Percentiles rank a stretch among this genome's conserved stretches.
Conservation (phyloP, 1,140 invertebrate species). For the Brachionus rotundiformis region DNA sequence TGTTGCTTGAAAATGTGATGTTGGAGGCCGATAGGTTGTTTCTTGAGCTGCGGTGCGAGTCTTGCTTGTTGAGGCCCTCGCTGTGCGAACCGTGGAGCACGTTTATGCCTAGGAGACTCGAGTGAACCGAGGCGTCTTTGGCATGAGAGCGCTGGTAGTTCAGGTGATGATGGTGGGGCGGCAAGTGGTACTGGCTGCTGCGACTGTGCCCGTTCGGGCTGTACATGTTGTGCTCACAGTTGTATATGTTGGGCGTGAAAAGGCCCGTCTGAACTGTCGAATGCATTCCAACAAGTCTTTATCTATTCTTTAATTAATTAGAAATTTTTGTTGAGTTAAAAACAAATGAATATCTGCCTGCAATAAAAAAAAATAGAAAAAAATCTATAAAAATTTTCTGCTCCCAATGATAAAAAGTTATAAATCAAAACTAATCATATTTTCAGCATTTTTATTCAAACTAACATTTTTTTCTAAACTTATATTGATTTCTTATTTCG, state of each 20-base stretch:
- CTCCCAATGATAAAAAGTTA: slow-evolving; percentile 38
- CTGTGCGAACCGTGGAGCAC: neutral
- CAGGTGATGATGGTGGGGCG: slow-evolving; percentile 23
- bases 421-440: slow-evolving; percentile 40
- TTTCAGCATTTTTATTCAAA: slow-evolving; percentile 44
- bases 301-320: neutral
- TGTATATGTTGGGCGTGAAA: slow-evolving; percentile 43
- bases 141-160: slow-evolving; percentile 8
- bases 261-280: slow-evolving; percentile 44
- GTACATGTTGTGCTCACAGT: slow-evolving; percentile 35
- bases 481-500: neutral
- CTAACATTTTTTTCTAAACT: slow-evolving; percentile 4
- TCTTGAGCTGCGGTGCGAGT: neutral
- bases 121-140: slow-evolving; percentile 6
- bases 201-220: neutral
- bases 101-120: slow-evolving; percentile 28
- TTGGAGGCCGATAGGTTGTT: neutral
- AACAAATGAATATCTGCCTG: too few relatives aligned
- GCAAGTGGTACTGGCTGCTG: neutral
- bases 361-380: neutral
- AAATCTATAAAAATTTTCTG: too few relatives aligned
- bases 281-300: neutral
- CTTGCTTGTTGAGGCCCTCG: neutral
- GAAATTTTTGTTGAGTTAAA: too few relatives aligned
- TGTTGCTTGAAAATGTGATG: neutral